Conservation (phyloP, 2,113 vertebrate species). For the Spheniscus mendiculus region DNA sequence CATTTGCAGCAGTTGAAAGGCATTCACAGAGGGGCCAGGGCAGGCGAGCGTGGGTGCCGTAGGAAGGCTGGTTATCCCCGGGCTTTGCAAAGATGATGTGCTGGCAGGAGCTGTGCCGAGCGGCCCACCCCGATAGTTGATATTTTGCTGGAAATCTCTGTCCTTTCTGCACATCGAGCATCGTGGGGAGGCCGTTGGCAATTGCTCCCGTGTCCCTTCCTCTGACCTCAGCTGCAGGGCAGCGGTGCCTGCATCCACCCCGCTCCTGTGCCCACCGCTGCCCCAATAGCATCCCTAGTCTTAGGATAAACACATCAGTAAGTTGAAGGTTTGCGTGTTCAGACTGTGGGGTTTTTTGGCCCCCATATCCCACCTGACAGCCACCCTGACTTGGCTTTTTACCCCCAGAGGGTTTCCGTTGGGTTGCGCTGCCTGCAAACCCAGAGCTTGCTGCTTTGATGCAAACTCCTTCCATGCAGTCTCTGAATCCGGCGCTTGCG, state of each 20-base stretch:
- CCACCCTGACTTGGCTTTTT: background rate
- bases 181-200: accelerated
- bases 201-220: background rate
- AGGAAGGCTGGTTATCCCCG: background rate
- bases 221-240: accelerated
- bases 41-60: accelerated
- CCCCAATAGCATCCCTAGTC: background rate
- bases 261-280: accelerated
- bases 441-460: background rate
- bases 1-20: background rate
- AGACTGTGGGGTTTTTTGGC: background rate
- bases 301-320: background rate
- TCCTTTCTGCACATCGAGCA: background rate
- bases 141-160: background rate
- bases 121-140: accelerated
- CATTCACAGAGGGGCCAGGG: accelerated
- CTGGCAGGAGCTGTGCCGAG: background rate
- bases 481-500: accelerated
- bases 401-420: background rate
- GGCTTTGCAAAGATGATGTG: background rate
- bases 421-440: background rate
- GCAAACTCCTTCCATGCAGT: background rate
- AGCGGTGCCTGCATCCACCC: background rate
- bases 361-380: background rate
- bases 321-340: background rate